Evolutionary conservation across 1,140 invertebrate genomes (phyloP).

Genomic region (Anastrepha obliqua): DNA sequence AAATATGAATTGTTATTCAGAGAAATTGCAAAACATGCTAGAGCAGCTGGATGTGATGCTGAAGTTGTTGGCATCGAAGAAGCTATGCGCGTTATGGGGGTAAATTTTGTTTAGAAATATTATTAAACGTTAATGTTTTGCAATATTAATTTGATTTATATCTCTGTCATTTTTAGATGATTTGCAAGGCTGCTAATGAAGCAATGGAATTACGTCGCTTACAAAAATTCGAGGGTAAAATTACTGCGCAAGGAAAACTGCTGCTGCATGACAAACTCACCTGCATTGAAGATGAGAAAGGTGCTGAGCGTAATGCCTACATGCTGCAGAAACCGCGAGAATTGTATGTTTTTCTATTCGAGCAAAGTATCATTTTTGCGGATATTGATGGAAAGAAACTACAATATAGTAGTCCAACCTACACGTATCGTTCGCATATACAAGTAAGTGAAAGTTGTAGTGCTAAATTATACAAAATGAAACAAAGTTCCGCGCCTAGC

Average conservation of each 20-base stretch:
- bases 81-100: slow-evolving; percentile 70
- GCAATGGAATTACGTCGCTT: slow-evolving; percentile 99
- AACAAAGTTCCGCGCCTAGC: too few relatives aligned
- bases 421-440: slow-evolving; percentile 97
- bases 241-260: slow-evolving; percentile 97
- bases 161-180: slow-evolving; percentile 78
- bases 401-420: slow-evolving; percentile 95
- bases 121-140: not conserved
- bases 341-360: slow-evolving; percentile 97
- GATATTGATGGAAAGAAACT: slow-evolving; percentile 95
- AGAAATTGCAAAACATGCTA: slow-evolving; percentile 87
- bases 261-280: slow-evolving; percentile 91
- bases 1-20: slow-evolving; percentile 97
- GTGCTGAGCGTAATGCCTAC: slow-evolving; percentile 76
- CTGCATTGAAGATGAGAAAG: slow-evolving; percentile 83
- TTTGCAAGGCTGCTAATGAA: slow-evolving; percentile 97
- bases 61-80: slow-evolving; percentile 74
- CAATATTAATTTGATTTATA: slow-evolving; percentile 8
- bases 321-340: slow-evolving; percentile 83
- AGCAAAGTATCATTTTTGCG: slow-evolving; percentile 98
- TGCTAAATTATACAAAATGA: too few relatives aligned
- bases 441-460: slow-evolving; percentile 81
- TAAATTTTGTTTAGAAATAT: slow-evolving; percentile 56
- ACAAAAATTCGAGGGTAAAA: slow-evolving; percentile 98
- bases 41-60: slow-evolving; percentile 81